Evolutionary conservation across 2,113 vertebrate genomes (phyloP).

Genomic region (Rhadina sibilatrix): DNA sequence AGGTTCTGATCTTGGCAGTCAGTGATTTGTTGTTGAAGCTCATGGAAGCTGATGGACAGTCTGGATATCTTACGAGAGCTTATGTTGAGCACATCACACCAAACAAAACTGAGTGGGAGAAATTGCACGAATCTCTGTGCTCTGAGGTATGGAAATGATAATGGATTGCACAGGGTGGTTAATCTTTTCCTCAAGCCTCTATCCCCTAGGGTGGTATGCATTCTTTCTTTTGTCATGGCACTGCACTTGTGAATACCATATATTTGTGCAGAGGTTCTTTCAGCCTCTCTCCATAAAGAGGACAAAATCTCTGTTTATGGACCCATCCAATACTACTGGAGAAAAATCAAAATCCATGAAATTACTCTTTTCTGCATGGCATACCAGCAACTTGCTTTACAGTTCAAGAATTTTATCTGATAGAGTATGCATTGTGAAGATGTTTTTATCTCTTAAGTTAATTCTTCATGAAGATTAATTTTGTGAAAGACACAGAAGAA

Average conservation of each 20-base stretch:
- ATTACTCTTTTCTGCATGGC: not conserved
- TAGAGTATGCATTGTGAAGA: not conserved
- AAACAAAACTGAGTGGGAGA: slow-evolving; percentile 79
- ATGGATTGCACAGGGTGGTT: not conserved
- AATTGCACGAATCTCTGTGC: slow-evolving; percentile 80
- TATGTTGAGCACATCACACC: slow-evolving; percentile 79
- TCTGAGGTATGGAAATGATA: slow-evolving; percentile 76
- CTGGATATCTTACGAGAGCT: slow-evolving; percentile 63
- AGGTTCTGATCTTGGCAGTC: slow-evolving; percentile 81
- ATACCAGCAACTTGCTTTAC: not conserved
- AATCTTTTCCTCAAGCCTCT: not conserved
- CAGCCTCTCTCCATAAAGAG: not conserved
- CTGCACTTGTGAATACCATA: not conserved
- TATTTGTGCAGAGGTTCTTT: not conserved
- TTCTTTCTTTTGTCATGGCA: not conserved
- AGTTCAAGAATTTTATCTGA: not conserved
- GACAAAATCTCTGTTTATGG: not conserved
- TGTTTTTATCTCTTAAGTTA: not conserved
- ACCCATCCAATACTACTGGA: not conserved
- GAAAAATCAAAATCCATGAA: not conserved
- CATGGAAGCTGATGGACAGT: slow-evolving; percentile 66
- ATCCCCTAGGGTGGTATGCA: not conserved
- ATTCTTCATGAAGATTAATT: not conserved
- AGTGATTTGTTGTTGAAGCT: slow-evolving; percentile 78
- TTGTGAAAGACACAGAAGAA: not conserved